Conservation (phyloP, 2,113 vertebrate genomes). For the Tetrax tetrax region DNA sequence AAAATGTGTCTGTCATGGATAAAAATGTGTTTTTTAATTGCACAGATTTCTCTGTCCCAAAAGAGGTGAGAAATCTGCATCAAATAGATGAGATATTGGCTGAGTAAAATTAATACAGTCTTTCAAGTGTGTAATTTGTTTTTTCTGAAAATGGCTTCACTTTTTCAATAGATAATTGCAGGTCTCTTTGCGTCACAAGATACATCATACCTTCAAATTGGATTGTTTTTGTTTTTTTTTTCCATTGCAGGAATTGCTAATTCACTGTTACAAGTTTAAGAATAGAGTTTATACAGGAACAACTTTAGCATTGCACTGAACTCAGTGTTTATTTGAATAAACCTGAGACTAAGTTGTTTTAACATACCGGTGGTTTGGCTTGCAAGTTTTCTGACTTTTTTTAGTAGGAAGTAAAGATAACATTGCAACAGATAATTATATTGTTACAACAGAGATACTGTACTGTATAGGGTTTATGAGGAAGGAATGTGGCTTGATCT, state of each 20-base stretch:
- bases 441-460: background rate
- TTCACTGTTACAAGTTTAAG: background rate
- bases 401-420: background rate
- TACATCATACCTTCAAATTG: background rate
- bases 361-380: background rate
- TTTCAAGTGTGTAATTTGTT: background rate
- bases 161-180: background rate
- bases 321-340: background rate
- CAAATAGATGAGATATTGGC: background rate
- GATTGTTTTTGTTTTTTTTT: background rate
- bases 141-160: background rate
- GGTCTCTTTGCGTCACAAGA: background rate
- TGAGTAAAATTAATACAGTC: background rate
- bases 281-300: background rate
- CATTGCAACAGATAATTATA: background rate
- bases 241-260: background rate
- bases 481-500: background rate
- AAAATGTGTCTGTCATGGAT: background rate
- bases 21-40: background rate
- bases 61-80: background rate
- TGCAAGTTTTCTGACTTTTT: background rate
- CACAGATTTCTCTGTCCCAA: background rate
- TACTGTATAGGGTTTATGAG: background rate
- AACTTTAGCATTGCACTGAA: background rate
- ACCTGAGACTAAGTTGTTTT: background rate